Evolutionary conservation across 2,113 vertebrate species (phyloP).

Genomic region (Hipposideros armiger): DNA sequence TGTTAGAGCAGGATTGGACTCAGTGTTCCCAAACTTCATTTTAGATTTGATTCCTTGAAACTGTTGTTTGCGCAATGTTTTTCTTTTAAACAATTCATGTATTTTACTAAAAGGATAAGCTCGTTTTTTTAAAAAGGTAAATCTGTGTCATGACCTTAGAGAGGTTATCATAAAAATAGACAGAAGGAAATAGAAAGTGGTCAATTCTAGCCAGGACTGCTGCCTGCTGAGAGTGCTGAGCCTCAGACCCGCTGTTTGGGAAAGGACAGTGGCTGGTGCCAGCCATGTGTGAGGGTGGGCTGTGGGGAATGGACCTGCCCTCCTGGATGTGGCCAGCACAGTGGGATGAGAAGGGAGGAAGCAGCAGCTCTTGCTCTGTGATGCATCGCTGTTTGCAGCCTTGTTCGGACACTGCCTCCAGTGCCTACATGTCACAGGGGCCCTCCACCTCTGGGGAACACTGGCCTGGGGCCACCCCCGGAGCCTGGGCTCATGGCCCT

Average conservation of each 20-base stretch:
- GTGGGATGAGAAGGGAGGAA: rapidly evolving
- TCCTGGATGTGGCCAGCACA: not conserved
- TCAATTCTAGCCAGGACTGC: not conserved
- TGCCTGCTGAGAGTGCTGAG: too few relatives aligned
- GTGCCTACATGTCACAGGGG: rapidly evolving
- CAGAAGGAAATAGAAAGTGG: not conserved
- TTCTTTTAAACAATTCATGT: not conserved
- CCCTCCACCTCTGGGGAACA: rapidly evolving
- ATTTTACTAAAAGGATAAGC: not conserved
- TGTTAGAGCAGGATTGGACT: not conserved
- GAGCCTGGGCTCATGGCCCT: not conserved
- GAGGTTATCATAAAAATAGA: not conserved
- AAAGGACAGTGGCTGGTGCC: too few relatives aligned
- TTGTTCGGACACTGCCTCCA: too few relatives aligned
- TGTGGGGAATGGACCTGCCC: rapidly evolving
- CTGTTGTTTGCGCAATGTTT: not conserved
- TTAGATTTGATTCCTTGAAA: not conserved
- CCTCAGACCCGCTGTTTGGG: not conserved
- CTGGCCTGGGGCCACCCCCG: not conserved
- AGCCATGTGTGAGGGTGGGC: not conserved
- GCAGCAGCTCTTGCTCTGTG: too few relatives aligned
- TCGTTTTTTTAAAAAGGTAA: slow-evolving; percentile 15
- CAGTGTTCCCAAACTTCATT: not conserved
- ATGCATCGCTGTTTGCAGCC: rapidly evolving
- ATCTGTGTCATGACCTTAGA: not conserved